Conservation (phyloP, 2,888 invertebrate genomes). For the Macrophya annulata region DNA sequence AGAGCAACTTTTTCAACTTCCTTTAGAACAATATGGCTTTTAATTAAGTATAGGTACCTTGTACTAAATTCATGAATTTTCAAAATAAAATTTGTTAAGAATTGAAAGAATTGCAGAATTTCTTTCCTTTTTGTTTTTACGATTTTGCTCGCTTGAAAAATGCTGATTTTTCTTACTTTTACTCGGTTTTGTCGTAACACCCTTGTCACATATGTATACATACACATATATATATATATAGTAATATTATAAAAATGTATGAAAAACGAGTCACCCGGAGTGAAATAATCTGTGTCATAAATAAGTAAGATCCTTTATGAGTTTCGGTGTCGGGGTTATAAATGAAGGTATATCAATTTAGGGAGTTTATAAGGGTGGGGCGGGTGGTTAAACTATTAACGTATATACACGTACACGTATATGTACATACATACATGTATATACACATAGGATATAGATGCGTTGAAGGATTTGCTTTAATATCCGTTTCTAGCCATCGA, state of each 20-base stretch:
- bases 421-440: neutral
- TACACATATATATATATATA: neutral
- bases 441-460: too few species aligned
- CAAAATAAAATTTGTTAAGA: too few species aligned
- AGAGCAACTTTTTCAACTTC: too few species aligned
- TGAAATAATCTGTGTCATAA: conserved; percentile 15
- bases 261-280: neutral
- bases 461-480: conserved; percentile 16
- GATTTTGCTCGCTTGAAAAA: too few species aligned
- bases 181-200: too few species aligned
- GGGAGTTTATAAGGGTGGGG: neutral
- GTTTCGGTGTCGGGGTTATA: conserved; percentile 40
- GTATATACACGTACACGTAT: neutral
- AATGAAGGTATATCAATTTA: conserved; percentile 43
- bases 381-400: conserved; percentile 5
- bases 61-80: too few species aligned
- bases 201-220: too few species aligned
- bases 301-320: conserved; percentile 33
- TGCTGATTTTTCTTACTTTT: too few species aligned
- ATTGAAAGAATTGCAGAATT: too few species aligned
- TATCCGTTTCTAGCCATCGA: conserved; percentile 3
- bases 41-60: too few species aligned
- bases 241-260: neutral
- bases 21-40: too few species aligned
- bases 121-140: too few species aligned